These are phyloP conservation scores for Megaceryle torquata DNA, from an alignment of 2,113 vertebrate species.

Conservation along the genomic window DNA sequence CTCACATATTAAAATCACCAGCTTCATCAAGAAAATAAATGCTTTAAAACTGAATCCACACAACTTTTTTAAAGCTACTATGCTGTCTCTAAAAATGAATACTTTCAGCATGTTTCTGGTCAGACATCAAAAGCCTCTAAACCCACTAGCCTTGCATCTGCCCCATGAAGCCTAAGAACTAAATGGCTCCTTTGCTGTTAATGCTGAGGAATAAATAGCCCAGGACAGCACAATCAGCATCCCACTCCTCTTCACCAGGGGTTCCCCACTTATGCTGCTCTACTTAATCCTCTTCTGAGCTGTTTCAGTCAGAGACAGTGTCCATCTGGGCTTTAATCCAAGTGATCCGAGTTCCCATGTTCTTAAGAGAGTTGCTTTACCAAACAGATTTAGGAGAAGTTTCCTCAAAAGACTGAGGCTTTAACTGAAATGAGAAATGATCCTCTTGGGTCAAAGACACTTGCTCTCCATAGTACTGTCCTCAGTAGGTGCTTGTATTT, in stretches of 20 bases:
- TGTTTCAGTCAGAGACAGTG: not conserved
- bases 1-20: not conserved
- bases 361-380: not conserved
- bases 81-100: not conserved
- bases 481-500: not conserved
- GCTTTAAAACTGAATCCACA: not conserved
- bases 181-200: not conserved
- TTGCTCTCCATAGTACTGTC: not conserved
- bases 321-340: not conserved
- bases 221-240: not conserved
- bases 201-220: not conserved
- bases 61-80: not conserved
- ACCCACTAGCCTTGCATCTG: not conserved
- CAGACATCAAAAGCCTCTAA: not conserved
- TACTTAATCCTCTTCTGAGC: not conserved
- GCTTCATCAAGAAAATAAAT: not conserved
- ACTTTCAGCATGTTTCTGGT: not conserved
- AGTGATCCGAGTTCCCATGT: not conserved
- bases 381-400: not conserved
- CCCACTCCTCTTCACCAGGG: not conserved
- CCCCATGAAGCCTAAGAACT: not conserved
- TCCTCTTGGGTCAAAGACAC: not conserved
- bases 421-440: not conserved
- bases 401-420: not conserved
- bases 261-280: not conserved